These are phyloP conservation scores for Lontra canadensis DNA, from an alignment of 2,113 vertebrate species.

Conservation along the genomic window DNA sequence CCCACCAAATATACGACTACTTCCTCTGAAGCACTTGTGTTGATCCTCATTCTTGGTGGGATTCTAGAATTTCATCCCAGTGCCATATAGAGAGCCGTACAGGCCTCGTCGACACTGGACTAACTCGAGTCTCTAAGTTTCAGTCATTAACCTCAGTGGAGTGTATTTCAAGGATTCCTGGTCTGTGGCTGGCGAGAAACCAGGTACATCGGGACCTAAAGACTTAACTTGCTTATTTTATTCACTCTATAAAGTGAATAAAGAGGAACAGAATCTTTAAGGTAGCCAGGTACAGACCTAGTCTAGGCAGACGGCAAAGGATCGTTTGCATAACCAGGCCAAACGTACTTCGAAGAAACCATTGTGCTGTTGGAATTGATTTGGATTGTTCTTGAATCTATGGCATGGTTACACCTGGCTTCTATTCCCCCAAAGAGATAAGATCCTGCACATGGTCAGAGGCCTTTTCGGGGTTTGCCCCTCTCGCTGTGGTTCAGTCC, in stretches of 20 bases:
- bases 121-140: not conserved
- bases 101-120: not conserved
- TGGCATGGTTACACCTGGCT: not conserved
- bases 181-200: not conserved
- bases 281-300: not conserved
- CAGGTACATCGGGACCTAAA: not conserved
- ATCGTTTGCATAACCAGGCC: not conserved
- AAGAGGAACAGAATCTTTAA: slow-evolving; percentile 16
- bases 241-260: slow-evolving; percentile 14
- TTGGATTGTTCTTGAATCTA: not conserved
- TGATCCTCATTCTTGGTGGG: not conserved
- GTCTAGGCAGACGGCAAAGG: not conserved
- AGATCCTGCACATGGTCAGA: not conserved
- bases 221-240: slow-evolving; percentile 16
- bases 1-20: not conserved
- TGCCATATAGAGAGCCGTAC: not conserved
- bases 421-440: not conserved
- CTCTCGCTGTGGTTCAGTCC: not conserved
- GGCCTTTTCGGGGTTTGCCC: not conserved
- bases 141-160: not conserved
- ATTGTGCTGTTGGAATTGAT: not conserved
- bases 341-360: not conserved
- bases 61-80: not conserved
- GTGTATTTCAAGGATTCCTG: slow-evolving; percentile 2
- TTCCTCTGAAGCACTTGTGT: not conserved